A percentile compares a stretch with the other conserved stretches of the same genome.
phyloP scores from a whole-genome alignment of 2,888 invertebrate genomes.

The Lypha dubia region DNA sequence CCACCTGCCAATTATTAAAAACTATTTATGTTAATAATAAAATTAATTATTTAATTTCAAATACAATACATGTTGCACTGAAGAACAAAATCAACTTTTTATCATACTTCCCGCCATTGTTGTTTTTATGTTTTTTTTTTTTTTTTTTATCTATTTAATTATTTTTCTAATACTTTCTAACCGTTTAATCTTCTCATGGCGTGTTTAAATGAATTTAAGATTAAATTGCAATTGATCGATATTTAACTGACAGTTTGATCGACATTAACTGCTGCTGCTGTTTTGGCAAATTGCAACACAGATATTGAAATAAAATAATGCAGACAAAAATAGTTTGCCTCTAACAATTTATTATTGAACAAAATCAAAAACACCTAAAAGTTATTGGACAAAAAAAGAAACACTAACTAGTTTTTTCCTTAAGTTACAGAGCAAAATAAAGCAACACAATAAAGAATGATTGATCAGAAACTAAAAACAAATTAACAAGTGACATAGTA shows the following conservation, averaged over 20 bases:
- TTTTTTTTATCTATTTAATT: slow-evolving; percentile 20
- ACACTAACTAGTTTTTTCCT: slow-evolving; percentile 41
- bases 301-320: slow-evolving; percentile 23
- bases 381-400: slow-evolving; percentile 14
- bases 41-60: too few relatives aligned
- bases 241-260: slow-evolving; percentile 80
- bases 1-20: too few relatives aligned
- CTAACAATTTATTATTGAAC: slow-evolving; percentile 47
- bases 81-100: background rate
- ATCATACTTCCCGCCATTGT: background rate
- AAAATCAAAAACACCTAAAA: slow-evolving; percentile 26
- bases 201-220: slow-evolving; percentile 52
- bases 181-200: slow-evolving; percentile 58
- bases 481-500: slow-evolving; percentile 79
- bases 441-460: slow-evolving; percentile 15
- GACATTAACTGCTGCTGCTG: slow-evolving; percentile 81
- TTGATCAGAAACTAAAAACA: slow-evolving; percentile 30
- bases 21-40: too few relatives aligned
- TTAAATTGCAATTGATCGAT: slow-evolving; percentile 75
- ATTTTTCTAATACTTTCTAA: slow-evolving; percentile 18
- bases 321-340: slow-evolving; percentile 61
- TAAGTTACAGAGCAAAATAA: slow-evolving; percentile 5
- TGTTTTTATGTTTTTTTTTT: background rate
- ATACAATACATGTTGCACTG: background rate
- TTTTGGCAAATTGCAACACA: slow-evolving; percentile 71